Percentiles rank a stretch among this genome's conserved stretches.
These are phyloP conservation scores for Latrodectus elegans DNA, from an alignment of 2,888 invertebrate genomes.

Conservation along the genomic window DNA sequence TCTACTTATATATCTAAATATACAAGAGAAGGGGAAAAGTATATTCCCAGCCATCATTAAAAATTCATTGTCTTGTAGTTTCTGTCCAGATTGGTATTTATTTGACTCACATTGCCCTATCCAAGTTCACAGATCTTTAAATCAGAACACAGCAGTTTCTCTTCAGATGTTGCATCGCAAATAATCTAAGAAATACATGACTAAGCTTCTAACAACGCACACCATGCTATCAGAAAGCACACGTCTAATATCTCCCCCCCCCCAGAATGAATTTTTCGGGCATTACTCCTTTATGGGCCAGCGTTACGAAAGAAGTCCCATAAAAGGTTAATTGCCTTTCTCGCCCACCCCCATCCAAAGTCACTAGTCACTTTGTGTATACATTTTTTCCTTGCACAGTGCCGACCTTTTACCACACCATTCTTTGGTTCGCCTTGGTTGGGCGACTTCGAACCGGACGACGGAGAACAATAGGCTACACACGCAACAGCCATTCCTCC, in stretches of 20 bases:
- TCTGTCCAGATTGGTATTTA: too few species aligned
- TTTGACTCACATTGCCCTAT: too few species aligned
- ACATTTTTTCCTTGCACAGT: neutral
- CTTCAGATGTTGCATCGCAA: too few species aligned
- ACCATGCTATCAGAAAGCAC: too few species aligned
- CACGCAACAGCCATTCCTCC: neutral
- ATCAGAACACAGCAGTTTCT: too few species aligned
- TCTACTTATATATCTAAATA: too few species aligned
- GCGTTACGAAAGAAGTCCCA: neutral
- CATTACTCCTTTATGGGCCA: constrained; percentile 5
- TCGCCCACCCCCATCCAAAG: neutral
- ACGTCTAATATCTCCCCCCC: neutral
- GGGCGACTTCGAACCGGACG: constrained; percentile 4
- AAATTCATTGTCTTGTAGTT: too few species aligned
- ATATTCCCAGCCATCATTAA: too few species aligned
- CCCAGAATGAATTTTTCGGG: neutral
- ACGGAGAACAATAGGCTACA: neutral
- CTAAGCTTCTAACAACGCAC: too few species aligned
- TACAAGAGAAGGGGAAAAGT: too few species aligned
- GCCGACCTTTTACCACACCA: neutral
- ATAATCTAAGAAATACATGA: too few species aligned
- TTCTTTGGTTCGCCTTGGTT: neutral
- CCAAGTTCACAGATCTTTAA: too few species aligned
- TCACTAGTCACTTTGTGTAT: neutral
- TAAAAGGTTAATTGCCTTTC: neutral